Evolutionary conservation across 2,888 invertebrate genomes (phyloP).

Genomic region (Magallana nippona): DNA sequence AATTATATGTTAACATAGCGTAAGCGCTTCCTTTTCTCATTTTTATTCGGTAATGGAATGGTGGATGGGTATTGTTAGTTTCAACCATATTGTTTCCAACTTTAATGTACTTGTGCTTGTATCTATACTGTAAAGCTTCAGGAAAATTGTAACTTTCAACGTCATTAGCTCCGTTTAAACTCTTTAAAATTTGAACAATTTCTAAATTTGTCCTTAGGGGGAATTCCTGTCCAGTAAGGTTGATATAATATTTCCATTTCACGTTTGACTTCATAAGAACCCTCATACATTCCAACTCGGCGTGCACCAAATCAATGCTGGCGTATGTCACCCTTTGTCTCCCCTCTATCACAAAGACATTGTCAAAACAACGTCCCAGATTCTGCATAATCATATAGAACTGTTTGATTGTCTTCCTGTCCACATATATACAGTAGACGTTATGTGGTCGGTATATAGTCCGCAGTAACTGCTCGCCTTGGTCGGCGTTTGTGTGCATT

Average conservation of each 20-base stretch:
- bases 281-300: slow-evolving; percentile 65
- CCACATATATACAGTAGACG: slow-evolving; percentile 77
- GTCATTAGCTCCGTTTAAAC: slow-evolving; percentile 76
- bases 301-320: slow-evolving; percentile 57
- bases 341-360: slow-evolving; percentile 67
- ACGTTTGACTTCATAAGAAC: slow-evolving; percentile 41
- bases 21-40: slow-evolving; percentile 61
- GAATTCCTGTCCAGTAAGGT: slow-evolving; percentile 76
- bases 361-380: slow-evolving; percentile 66
- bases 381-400: slow-evolving; percentile 59
- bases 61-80: slow-evolving; percentile 20
- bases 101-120: neutral
- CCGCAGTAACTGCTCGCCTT: slow-evolving; percentile 71
- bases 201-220: slow-evolving; percentile 77
- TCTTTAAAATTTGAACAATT: slow-evolving; percentile 73
- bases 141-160: slow-evolving; percentile 57
- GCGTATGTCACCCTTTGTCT: slow-evolving; percentile 63
- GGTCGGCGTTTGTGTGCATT: slow-evolving; percentile 65
- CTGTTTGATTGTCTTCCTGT: slow-evolving; percentile 63
- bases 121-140: slow-evolving; percentile 21
- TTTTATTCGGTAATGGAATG: slow-evolving; percentile 39
- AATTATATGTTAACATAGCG: slow-evolving; percentile 56
- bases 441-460: slow-evolving; percentile 76
- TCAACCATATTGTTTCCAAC: slow-evolving; percentile 1
- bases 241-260: slow-evolving; percentile 66